phyloP scores from a whole-genome alignment of 2,797 vertebrate genomes.

The Danio kyathit region DNA sequence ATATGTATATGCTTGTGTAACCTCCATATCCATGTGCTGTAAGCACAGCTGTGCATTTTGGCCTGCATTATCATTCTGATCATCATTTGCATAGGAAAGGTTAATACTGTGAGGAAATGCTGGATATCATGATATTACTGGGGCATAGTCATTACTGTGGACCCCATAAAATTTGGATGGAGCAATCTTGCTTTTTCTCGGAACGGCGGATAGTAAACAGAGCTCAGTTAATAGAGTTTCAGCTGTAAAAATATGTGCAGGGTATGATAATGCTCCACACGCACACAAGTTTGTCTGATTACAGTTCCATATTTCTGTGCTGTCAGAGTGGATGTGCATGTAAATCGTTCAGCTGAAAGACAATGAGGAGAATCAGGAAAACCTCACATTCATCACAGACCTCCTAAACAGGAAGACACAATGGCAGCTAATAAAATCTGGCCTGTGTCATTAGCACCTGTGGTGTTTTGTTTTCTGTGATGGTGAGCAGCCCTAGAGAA shows the following conservation, averaged over 20 bases:
- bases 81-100: slow-evolving; percentile 42
- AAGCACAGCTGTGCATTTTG: slow-evolving; percentile 24
- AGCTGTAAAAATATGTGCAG: slow-evolving; percentile 30
- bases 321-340: slow-evolving; percentile 21
- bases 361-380: slow-evolving; percentile 14
- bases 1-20: slow-evolving; percentile 9
- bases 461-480: neutral
- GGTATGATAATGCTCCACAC: slow-evolving; percentile 30
- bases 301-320: slow-evolving; percentile 22
- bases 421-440: slow-evolving; percentile 7
- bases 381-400: slow-evolving; percentile 3
- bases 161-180: slow-evolving; percentile 46
- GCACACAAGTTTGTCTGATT: slow-evolving; percentile 47
- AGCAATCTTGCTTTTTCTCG: neutral
- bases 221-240: slow-evolving; percentile 55
- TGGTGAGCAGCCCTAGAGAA: neutral
- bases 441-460: neutral
- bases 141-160: slow-evolving; percentile 52
- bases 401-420: slow-evolving; percentile 37
- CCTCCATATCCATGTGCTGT: slow-evolving; percentile 1
- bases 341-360: slow-evolving; percentile 36
- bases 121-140: slow-evolving; percentile 53
- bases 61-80: slow-evolving; percentile 42
- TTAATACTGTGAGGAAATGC: slow-evolving; percentile 50
- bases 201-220: slow-evolving; percentile 44